Conservation (phyloP, 2,113 vertebrate genomes). For the Labeo rohita region DNA sequence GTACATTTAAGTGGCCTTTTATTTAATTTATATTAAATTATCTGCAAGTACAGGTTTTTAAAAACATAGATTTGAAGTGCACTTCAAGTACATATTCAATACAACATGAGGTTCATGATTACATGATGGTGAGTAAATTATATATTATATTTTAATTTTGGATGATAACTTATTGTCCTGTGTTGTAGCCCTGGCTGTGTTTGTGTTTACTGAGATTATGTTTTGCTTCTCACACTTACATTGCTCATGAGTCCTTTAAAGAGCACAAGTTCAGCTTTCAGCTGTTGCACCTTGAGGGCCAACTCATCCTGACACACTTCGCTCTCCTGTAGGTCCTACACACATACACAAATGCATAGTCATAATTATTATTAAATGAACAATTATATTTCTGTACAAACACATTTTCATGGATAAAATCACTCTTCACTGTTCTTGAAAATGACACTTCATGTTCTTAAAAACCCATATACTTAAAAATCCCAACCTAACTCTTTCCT, state of each 20-base stretch:
- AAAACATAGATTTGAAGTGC: background rate
- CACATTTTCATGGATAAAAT: background rate
- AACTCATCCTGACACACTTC: conserved; percentile 95
- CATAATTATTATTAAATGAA: background rate
- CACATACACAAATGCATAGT: conserved; percentile 9
- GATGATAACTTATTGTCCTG: background rate
- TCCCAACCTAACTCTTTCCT: background rate
- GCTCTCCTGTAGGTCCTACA: conserved; percentile 91
- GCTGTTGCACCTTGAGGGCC: conserved; percentile 90
- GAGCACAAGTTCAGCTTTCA: conserved; percentile 94
- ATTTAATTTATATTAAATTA: background rate
- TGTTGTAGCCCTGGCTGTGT: background rate
- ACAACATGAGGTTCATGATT: background rate
- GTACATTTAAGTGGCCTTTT: background rate
- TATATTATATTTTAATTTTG: background rate
- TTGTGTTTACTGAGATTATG: background rate
- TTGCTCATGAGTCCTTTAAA: conserved; percentile 99
- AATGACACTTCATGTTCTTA: no score
- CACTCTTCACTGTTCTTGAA: no score
- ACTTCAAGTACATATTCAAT: background rate
- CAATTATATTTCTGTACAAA: background rate
- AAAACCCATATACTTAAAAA: no score
- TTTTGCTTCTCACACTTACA: conserved; percentile 74
- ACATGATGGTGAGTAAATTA: background rate
- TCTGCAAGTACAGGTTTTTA: background rate